Evolutionary conservation across 1,140 invertebrate genomes (phyloP).

Genomic region (Capitella teleta): DNA sequence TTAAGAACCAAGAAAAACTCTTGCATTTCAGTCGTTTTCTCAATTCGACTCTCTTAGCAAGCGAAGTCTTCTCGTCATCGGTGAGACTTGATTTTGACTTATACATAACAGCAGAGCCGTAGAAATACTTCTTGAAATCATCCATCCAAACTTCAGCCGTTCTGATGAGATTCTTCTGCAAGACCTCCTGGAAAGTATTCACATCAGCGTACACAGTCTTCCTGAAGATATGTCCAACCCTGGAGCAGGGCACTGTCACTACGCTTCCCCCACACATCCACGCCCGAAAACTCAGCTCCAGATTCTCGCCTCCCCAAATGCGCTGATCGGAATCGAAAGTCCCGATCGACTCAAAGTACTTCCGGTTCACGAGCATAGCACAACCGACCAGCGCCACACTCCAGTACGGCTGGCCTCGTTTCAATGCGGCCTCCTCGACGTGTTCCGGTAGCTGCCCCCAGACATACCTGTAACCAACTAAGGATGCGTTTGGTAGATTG

Average conservation of each 20-base stretch:
- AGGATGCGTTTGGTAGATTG: no score
- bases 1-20: conserved; percentile 15
- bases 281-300: conserved; percentile 91
- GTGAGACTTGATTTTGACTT: neutral
- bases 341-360: conserved; percentile 62
- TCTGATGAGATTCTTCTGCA: conserved; percentile 12
- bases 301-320: conserved; percentile 95
- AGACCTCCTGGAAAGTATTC: conserved; percentile 2
- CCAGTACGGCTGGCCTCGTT: conserved; percentile 8
- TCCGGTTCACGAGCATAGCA: conserved; percentile 32
- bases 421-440: conserved; percentile 5
- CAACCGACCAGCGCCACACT: conserved; percentile 42
- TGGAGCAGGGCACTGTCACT: conserved; percentile 94
- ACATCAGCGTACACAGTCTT: conserved; percentile 8
- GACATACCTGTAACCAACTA: no score
- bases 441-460: conserved; percentile 9
- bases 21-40: conserved; percentile 13
- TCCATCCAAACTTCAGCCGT: conserved; percentile 11
- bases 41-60: conserved; percentile 1
- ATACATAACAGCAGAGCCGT: conserved; percentile 10
- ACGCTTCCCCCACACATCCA: conserved; percentile 98
- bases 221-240: conserved; percentile 90
- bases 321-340: conserved; percentile 94
- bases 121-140: conserved; percentile 8
- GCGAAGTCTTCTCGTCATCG: conserved; percentile 7